Percentiles rank a stretch among this genome's conserved stretches.
These are phyloP conservation scores for Poecile montanus DNA, from an alignment of 2,797 vertebrate genomes.

Conservation along the genomic window DNA sequence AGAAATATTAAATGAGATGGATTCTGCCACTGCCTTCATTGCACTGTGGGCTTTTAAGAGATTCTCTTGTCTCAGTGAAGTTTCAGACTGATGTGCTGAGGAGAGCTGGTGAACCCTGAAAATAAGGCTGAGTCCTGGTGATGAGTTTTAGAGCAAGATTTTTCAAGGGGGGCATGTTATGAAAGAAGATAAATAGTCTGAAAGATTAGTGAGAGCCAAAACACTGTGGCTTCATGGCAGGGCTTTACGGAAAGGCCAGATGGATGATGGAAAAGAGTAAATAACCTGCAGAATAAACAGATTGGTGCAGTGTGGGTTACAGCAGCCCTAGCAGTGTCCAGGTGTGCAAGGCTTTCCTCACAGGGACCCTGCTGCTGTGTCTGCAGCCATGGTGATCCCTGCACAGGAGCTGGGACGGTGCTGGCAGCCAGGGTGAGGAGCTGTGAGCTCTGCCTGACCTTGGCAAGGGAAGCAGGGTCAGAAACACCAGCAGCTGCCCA, in stretches of 20 bases:
- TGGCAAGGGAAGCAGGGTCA: neutral
- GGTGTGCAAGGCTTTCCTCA: neutral
- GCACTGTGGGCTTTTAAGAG: constrained; percentile 15
- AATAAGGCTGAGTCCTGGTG: neutral
- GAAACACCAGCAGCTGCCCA: neutral
- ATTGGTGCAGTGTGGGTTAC: neutral
- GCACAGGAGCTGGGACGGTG: neutral
- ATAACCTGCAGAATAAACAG: neutral
- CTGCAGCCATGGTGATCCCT: neutral
- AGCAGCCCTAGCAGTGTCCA: neutral
- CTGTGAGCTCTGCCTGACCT: neutral
- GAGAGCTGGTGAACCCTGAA: neutral
- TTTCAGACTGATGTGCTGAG: neutral
- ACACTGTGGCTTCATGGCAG: neutral
- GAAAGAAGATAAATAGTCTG: neutral
- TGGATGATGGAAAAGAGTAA: neutral
- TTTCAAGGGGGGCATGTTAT: neutral
- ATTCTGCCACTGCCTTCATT: neutral
- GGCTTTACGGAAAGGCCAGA: neutral
- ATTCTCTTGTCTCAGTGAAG: neutral
- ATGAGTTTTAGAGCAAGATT: neutral
- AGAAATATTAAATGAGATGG: constrained; percentile 54
- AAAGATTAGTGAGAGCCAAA: neutral
- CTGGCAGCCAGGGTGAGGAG: neutral
- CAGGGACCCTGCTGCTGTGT: neutral